phyloP scores from a whole-genome alignment of 2,797 vertebrate genomes.

The Trachurus trachurus region DNA sequence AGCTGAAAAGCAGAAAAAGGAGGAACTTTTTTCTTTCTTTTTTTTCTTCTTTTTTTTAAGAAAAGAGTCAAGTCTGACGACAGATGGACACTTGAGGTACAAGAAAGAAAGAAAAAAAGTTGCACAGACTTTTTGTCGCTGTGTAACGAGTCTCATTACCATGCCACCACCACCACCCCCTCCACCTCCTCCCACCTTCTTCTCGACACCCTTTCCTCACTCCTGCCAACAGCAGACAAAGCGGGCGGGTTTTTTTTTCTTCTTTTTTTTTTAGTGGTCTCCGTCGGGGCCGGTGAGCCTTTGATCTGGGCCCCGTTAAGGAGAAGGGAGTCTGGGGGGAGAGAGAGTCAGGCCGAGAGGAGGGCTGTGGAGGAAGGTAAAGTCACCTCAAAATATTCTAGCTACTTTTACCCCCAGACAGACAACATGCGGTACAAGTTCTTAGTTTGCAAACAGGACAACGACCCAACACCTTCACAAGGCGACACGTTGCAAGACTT shows the following conservation, averaged over 20 bases:
- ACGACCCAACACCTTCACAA: neutral
- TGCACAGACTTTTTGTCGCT: conserved; percentile 81
- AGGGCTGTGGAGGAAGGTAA: conserved; percentile 64
- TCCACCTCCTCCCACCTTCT: conserved; percentile 32
- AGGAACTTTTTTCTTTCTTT: neutral
- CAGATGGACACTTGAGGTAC: conserved; percentile 47
- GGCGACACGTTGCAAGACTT: neutral
- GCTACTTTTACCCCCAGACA: neutral
- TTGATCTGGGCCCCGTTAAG: conserved; percentile 92
- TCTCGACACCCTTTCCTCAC: conserved; percentile 83
- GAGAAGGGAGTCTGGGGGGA: conserved; percentile 68
- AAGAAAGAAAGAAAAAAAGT: conserved; percentile 67
- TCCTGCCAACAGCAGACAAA: conserved; percentile 92
- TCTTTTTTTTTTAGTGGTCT: conserved; percentile 78
- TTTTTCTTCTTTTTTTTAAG: too few relatives aligned
- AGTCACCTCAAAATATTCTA: conserved; percentile 43
- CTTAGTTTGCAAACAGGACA: neutral
- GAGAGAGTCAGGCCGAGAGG: conserved; percentile 55
- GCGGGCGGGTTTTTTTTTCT: conserved; percentile 54
- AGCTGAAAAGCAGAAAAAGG: conserved; percentile 25
- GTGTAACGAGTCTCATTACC: conserved; percentile 89
- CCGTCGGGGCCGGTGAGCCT: conserved; percentile 80
- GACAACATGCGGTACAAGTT: neutral
- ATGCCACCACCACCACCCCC: conserved; percentile 60
- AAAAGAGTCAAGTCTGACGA: conserved; percentile 13